phyloP scores from a whole-genome alignment of 2,113 vertebrate species.

The Microcebus lehilahytsara region DNA sequence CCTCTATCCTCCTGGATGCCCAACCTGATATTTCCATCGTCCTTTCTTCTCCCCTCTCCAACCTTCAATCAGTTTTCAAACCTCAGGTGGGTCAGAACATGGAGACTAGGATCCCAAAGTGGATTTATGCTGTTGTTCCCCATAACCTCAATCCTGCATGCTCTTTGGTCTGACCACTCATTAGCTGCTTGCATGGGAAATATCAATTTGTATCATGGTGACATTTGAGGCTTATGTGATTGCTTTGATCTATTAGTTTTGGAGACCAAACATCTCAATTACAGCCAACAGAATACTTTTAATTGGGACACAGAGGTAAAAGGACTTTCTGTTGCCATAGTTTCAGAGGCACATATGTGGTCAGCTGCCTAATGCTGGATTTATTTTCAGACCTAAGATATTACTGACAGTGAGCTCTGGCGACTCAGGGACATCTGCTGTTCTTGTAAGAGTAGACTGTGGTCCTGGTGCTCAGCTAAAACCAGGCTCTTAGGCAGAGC shows the following conservation, averaged over 20 bases:
- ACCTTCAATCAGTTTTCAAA: not conserved
- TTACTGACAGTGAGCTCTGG: constrained; percentile 11
- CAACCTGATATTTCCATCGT: not conserved
- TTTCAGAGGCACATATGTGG: constrained; percentile 60
- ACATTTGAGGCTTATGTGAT: constrained; percentile 62
- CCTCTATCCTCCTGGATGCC: not conserved
- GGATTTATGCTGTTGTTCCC: not conserved
- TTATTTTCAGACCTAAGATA: constrained; percentile 68
- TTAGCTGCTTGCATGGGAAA: constrained; percentile 53
- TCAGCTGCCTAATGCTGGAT: constrained; percentile 57
- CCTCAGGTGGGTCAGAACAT: not conserved
- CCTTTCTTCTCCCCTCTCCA: not conserved
- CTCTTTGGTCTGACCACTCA: constrained; percentile 18
- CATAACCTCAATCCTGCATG: not conserved
- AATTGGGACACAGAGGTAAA: constrained; percentile 74
- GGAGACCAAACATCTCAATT: constrained; percentile 65
- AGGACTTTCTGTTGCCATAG: constrained; percentile 73
- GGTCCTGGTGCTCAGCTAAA: not conserved
- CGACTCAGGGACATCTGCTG: constrained; percentile 62
- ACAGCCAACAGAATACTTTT: constrained; percentile 72
- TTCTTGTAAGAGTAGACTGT: not conserved
- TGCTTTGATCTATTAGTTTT: constrained; percentile 70
- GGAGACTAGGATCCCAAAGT: not conserved
- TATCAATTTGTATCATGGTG: constrained; percentile 55
- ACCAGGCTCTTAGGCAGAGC: not conserved